These are phyloP conservation scores for Crax fasciolata DNA, from an alignment of 2,797 vertebrate species.

Conservation along the genomic window DNA sequence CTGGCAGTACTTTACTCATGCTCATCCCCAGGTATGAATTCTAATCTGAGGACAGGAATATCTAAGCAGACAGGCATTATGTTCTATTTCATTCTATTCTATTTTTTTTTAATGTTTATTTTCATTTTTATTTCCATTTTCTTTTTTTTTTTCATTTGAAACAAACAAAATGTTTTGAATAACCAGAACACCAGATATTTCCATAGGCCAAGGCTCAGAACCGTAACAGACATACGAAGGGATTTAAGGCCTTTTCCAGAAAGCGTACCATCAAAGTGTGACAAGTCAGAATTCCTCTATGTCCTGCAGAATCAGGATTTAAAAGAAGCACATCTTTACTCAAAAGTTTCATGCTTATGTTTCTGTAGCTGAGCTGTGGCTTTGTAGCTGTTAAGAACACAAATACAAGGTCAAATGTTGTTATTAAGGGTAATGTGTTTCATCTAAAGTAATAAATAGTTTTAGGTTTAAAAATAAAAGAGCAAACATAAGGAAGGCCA, in stretches of 20 bases:
- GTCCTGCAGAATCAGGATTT: neutral
- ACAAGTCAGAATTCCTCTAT: neutral
- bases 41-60: neutral
- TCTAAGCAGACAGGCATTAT: neutral
- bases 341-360: neutral
- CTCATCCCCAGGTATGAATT: neutral
- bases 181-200: neutral
- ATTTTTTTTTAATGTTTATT: neutral
- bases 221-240: accelerated
- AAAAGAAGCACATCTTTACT: neutral
- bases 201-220: neutral
- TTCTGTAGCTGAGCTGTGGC: neutral
- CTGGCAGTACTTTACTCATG: neutral
- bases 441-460: neutral
- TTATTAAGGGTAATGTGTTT: neutral
- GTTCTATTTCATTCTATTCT: too few relatives aligned
- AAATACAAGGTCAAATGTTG: neutral
- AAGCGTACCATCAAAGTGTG: accelerated
- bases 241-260: neutral
- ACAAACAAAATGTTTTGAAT: neutral
- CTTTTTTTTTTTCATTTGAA: neutral
- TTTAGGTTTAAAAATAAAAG: neutral
- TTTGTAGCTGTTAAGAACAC: neutral
- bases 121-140: neutral
- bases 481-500: neutral